phyloP scores from a whole-genome alignment of 1,140 invertebrate genomes.

The Drosophila pseudoobscura region DNA sequence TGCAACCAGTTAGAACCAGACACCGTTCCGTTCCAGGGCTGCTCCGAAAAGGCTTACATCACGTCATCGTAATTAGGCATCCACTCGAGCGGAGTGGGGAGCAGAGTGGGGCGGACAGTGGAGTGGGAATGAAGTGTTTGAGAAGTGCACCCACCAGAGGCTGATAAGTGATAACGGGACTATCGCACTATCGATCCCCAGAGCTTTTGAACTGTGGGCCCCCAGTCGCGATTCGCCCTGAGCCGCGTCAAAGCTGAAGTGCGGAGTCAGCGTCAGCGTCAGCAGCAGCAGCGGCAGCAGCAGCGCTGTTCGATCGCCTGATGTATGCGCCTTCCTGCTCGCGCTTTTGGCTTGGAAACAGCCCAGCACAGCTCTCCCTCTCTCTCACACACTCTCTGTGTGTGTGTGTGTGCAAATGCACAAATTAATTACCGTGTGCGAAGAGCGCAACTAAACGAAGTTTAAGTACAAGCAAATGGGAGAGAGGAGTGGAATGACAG shows the following conservation, averaged over 20 bases:
- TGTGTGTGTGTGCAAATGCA: slow-evolving; percentile 38
- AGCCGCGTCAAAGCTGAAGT: slow-evolving; percentile 1
- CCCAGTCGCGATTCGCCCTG: background rate
- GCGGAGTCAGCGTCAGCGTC: slow-evolving; percentile 31
- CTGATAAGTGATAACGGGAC: slow-evolving; percentile 21
- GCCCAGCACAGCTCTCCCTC: background rate
- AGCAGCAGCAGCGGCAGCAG: slow-evolving; percentile 8
- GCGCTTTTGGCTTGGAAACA: slow-evolving; percentile 1
- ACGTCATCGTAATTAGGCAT: slow-evolving; percentile 52
- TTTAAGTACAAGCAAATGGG: slow-evolving; percentile 14
- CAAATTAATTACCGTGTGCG: slow-evolving; percentile 29
- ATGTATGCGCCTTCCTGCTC: slow-evolving; percentile 44
- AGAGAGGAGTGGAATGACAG: slow-evolving; percentile 2
- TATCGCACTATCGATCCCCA: slow-evolving; percentile 3
- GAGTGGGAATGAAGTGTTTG: background rate
- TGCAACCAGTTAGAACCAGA: slow-evolving; percentile 61
- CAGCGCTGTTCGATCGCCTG: slow-evolving; percentile 64
- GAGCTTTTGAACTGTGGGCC: slow-evolving; percentile 44
- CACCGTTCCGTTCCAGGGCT: slow-evolving; percentile 15
- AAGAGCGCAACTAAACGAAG: slow-evolving; percentile 45
- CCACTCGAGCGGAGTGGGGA: slow-evolving; percentile 18
- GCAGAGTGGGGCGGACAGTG: background rate
- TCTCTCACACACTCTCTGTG: slow-evolving; percentile 14
- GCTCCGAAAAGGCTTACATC: slow-evolving; percentile 53
- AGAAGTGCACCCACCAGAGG: slow-evolving; percentile 33